phyloP scores from a whole-genome alignment of 2,888 invertebrate species.

The Volucella inflata region DNA sequence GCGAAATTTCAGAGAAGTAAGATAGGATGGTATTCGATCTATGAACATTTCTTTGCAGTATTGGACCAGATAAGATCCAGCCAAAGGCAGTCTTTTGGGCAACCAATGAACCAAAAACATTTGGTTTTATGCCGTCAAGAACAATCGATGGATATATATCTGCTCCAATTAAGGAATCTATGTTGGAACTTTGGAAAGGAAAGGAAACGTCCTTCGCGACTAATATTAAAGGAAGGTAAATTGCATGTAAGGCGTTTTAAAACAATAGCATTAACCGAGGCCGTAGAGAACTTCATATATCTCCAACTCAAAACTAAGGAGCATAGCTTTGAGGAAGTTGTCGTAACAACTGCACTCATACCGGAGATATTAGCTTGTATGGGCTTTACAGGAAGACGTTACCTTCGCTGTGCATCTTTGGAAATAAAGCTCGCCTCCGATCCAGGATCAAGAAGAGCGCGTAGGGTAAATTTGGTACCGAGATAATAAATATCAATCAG shows the following conservation, averaged over 20 bases:
- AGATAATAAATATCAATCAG: neutral
- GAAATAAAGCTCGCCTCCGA: neutral
- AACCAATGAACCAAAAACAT: neutral
- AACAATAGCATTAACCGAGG: neutral
- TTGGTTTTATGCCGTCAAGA: conserved; percentile 5
- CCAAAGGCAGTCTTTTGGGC: too few species aligned
- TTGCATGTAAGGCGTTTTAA: conserved; percentile 31
- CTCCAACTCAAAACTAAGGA: neutral
- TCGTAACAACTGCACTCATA: too few species aligned
- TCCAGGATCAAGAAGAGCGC: conserved; percentile 27
- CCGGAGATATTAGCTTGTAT: too few species aligned
- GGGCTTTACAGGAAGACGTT: too few species aligned
- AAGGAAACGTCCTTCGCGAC: neutral
- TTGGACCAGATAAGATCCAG: too few species aligned
- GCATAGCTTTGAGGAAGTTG: too few species aligned
- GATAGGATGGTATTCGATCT: too few species aligned
- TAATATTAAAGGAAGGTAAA: conserved; percentile 4
- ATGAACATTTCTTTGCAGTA: too few species aligned
- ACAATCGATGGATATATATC: conserved; percentile 16
- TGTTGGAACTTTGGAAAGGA: conserved; percentile 19
- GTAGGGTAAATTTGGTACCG: neutral
- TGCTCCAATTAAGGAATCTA: conserved; percentile 35
- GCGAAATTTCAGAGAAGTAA: too few species aligned
- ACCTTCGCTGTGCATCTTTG: too few species aligned
- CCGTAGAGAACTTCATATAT: neutral